Base-by-base conservation (phyloP, 1,140 invertebrate species). In the Dreissena polymorpha region DNA sequence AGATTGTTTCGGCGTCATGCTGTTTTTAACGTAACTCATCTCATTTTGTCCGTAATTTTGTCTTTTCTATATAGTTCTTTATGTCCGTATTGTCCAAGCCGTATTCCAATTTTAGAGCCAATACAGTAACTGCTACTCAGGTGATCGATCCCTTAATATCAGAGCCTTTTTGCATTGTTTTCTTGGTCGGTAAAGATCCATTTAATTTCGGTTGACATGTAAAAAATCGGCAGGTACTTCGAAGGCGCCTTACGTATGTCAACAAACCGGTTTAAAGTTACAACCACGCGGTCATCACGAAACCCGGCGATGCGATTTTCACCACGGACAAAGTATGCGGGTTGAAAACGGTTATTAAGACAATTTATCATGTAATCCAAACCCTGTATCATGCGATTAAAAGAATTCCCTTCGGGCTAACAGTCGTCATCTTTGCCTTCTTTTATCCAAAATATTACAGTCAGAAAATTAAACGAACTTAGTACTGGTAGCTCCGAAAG, bases 301-400 rank as follows among this genome's bases (percentile, higher is more conserved):
- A 2, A 72, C 1, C 70, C 70, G 21, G 49, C 16, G 29, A 72
- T 51, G 39, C 50, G n/a, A 72, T 72, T 72, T 51, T 51, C 51
- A 18, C 23, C 53, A 21, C 70, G 49, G 16, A 72, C 70, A 39
- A 72, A 72, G 21, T 72, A 72, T 51, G 51, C 16, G 10, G 70
- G 70, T 14, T 51, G 8, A 53, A 21, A 51, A 6, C 50, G 14
- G 0, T 51, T 25, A 21, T 25, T 2, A 14, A 72, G 70, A 72
- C 70, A 72, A 7, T 53, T 25, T 21, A 29, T 51, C 70, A 72
- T 72, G n/a, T 8, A 72, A 53, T 72, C 70, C 21, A 72, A 55
- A 72, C 0, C 49, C 51, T 53, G 50, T 6, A 50, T 13, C 6
- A 72, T 39, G 3, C 39, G 18, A 29, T 14, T 18, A 1, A 55